Conservation (phyloP, 2,888 invertebrate species). For the Meganola albula region DNA sequence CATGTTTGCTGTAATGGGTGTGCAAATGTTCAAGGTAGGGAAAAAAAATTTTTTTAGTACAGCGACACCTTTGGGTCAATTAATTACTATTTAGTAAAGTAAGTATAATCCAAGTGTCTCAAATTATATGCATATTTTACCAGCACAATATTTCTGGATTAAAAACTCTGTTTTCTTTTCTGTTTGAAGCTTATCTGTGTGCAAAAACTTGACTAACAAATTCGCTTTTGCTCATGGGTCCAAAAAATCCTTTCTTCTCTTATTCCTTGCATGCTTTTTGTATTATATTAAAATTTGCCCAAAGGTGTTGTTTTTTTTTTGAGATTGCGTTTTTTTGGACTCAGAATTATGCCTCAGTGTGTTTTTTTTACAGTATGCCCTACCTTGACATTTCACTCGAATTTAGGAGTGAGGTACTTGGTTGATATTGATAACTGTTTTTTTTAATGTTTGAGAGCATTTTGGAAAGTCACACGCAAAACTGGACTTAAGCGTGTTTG, state of each 20-base stretch:
- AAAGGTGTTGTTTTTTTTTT: constrained; percentile 64
- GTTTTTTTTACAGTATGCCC: constrained; percentile 63
- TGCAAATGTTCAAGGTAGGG: constrained; percentile 99
- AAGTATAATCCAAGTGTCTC: constrained; percentile 48
- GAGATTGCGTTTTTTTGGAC: constrained; percentile 64
- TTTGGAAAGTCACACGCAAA: constrained; percentile 53
- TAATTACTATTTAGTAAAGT: constrained; percentile 36
- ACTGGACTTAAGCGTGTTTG: constrained; percentile 55
- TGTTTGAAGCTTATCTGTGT: constrained; percentile 55
- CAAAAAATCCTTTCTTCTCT: constrained; percentile 55
- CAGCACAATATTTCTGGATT: constrained; percentile 12
- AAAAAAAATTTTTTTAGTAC: constrained; percentile 25
- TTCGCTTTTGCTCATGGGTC: constrained; percentile 60
- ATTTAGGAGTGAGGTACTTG: constrained; percentile 63
- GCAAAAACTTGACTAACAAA: constrained; percentile 50
- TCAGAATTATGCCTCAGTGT: constrained; percentile 60
- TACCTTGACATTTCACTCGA: constrained; percentile 74
- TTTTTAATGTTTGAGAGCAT: constrained; percentile 37
- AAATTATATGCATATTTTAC: constrained; percentile 21
- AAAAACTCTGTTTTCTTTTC: constrained; percentile 53
- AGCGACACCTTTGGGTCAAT: constrained; percentile 72
- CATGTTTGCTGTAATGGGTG: constrained; percentile 99
- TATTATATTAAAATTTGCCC: constrained; percentile 44
- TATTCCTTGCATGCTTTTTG: constrained; percentile 40
- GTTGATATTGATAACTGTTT: constrained; percentile 41